Conservation (phyloP, 2,888 invertebrate genomes). For the Psylliodes chrysocephalus region DNA sequence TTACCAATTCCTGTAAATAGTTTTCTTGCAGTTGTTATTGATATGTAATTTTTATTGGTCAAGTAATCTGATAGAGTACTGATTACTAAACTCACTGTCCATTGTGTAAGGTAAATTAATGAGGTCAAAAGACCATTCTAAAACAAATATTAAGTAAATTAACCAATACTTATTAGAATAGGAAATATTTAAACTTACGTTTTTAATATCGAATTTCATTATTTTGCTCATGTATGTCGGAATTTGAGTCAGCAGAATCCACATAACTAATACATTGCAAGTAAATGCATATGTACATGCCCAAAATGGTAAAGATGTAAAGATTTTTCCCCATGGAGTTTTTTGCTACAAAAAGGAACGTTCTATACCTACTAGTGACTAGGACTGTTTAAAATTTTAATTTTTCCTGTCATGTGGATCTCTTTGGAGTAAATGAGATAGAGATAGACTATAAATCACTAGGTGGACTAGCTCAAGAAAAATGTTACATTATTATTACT, state of each 20-base stretch:
- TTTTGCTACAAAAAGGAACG: slow-evolving; percentile 49
- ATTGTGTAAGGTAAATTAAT: slow-evolving; percentile 77
- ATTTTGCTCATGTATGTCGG: slow-evolving; percentile 82
- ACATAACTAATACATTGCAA: slow-evolving; percentile 83
- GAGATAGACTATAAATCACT: too few relatives aligned
- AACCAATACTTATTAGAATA: too few relatives aligned
- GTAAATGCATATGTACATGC: slow-evolving; percentile 77
- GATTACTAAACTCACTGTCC: slow-evolving; percentile 76
- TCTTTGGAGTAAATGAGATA: too few relatives aligned
- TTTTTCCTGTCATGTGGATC: too few relatives aligned
- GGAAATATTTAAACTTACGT: too few relatives aligned
- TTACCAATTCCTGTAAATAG: slow-evolving; percentile 66
- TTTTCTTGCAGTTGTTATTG: slow-evolving; percentile 68
- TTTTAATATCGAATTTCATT: slow-evolving; percentile 77
- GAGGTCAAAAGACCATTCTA: slow-evolving; percentile 76
- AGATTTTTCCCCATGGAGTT: slow-evolving; percentile 81
- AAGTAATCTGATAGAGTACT: slow-evolving; percentile 72
- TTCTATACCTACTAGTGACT: too few relatives aligned
- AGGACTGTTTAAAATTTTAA: too few relatives aligned
- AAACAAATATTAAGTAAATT: too few relatives aligned
- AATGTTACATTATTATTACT: too few relatives aligned
- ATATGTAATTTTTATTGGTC: slow-evolving; percentile 62
- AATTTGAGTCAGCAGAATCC: slow-evolving; percentile 83
- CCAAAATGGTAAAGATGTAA: slow-evolving; percentile 78
- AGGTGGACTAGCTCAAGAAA: too few relatives aligned